Evolutionary conservation across 2,113 vertebrate species (phyloP).

Genomic region (Festucalex cinctus): DNA sequence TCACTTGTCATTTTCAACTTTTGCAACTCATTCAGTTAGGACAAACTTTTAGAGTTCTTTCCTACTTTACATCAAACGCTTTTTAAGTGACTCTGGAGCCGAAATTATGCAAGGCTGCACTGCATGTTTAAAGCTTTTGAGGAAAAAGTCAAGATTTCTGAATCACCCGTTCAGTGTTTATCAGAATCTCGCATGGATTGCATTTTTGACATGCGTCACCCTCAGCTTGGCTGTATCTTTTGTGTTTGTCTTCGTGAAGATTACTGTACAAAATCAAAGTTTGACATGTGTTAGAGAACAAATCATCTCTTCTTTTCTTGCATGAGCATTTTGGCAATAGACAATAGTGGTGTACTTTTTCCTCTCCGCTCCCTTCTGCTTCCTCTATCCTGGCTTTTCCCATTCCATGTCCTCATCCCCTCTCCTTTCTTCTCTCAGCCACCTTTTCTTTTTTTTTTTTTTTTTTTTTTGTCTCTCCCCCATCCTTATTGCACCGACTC

Average conservation of each 20-base stretch:
- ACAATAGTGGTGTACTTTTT: slow-evolving; percentile 26
- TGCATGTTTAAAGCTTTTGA: not conserved
- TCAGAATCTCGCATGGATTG: slow-evolving; percentile 8
- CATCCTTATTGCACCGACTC: not conserved
- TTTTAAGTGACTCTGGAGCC: not conserved
- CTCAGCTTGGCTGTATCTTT: not conserved
- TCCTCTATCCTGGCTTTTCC: not conserved
- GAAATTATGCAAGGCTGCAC: not conserved
- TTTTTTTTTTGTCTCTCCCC: slow-evolving; percentile 10
- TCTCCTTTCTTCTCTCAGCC: slow-evolving; percentile 11
- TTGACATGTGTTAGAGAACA: slow-evolving; percentile 30
- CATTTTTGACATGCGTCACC: not conserved
- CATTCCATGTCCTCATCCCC: slow-evolving; percentile 12
- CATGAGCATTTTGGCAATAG: slow-evolving; percentile 5
- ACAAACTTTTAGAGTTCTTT: not conserved
- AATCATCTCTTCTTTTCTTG: slow-evolving; percentile 21
- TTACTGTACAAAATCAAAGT: slow-evolving; percentile 11
- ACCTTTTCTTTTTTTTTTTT: slow-evolving; percentile 21
- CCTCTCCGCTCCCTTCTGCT: slow-evolving; percentile 4
- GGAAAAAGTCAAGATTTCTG: too few species aligned
- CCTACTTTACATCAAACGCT: not conserved
- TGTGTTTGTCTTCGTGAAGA: slow-evolving; percentile 6
- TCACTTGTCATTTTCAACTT: not conserved
- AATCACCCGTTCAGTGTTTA: not conserved
- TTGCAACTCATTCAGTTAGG: not conserved